Evolutionary conservation across 2,797 vertebrate genomes (phyloP).

Genomic region (Cichlasoma orientale): DNA sequence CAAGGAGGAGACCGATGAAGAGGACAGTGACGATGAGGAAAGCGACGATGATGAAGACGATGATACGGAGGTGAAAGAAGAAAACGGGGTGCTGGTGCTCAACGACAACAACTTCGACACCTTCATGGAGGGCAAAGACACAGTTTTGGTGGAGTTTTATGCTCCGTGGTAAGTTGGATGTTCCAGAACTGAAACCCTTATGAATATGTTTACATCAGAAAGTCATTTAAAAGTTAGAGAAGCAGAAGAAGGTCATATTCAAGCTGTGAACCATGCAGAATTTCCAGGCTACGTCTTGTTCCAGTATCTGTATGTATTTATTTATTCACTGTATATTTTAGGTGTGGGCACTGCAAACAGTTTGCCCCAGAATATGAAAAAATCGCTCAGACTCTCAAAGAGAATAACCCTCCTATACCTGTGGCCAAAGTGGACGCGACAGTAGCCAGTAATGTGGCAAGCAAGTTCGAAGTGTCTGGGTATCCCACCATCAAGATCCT

Average conservation of each 20-base stretch:
- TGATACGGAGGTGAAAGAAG: slow-evolving; percentile 89
- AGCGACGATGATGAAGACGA: slow-evolving; percentile 79
- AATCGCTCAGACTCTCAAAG: slow-evolving; percentile 89
- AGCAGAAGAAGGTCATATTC: neutral
- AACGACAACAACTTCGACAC: slow-evolving; percentile 90
- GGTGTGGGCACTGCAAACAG: slow-evolving; percentile 98
- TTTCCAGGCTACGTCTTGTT: neutral
- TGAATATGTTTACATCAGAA: too few species aligned
- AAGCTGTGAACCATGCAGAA: neutral
- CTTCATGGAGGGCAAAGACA: slow-evolving; percentile 93
- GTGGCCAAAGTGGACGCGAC: slow-evolving; percentile 96
- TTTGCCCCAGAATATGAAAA: slow-evolving; percentile 96
- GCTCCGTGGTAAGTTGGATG: slow-evolving; percentile 88
- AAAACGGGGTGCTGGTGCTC: slow-evolving; percentile 91
- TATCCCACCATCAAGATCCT: slow-evolving; percentile 98
- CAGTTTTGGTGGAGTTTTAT: slow-evolving; percentile 94
- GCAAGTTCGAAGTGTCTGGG: slow-evolving; percentile 91
- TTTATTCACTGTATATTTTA: slow-evolving; percentile 43
- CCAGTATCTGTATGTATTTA: neutral
- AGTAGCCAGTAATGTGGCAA: slow-evolving; percentile 78
- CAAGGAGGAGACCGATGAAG: slow-evolving; percentile 69
- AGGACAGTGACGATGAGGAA: slow-evolving; percentile 70
- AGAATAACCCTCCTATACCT: slow-evolving; percentile 89
- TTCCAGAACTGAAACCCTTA: neutral
- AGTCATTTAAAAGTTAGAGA: neutral